Evolutionary conservation across 2,888 invertebrate species (phyloP), one percentile per base, ranked within the genome.

Genomic region (Conchocele bisecta): DNA sequence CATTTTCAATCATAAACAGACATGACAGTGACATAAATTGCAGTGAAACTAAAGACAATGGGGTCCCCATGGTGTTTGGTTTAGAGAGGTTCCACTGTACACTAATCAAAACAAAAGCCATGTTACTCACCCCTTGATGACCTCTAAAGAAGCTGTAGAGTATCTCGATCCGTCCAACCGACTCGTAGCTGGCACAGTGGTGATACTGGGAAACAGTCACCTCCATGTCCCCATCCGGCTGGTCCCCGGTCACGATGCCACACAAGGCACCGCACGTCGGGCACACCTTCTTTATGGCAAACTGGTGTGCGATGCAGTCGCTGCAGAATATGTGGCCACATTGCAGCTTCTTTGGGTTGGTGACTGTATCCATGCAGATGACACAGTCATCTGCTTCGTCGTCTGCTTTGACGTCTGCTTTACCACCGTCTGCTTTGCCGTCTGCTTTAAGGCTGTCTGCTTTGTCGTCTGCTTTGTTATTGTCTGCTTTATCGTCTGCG

Each of bases 201-300:
- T 26, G 6, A 0, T 5, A 11, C n/a, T 26, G 37, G 64, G 58
- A 57, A 57, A 26, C 51, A 20, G 26, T 15, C 1, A 64, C 41
- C 71, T 81, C 70, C 57, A 63, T 78, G n/a, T 63, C 77, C 2
- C 70, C 70, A 13, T 48, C 22, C 7, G 83, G 83, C 46, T 84
- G 83, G 22, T 79, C 69, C 26, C 82, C 82, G 15, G 50, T 73
- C 6, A 75, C 31, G 11, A 59, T 56, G n/a, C 82, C 82, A 63
- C 63, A 81, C 20, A 77, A 56, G 9, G 37, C 50, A 17, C 82
- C 79, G 69, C 83, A 83, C 94, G 94, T 94, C 82, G 91, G 81
- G 63, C 85, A 84, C 9, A 72, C 69, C 39, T 67, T 65, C 46
- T 71, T 75, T 15, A 5, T 44, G 2, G 51, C 17, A 35, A 80